These are phyloP conservation scores for Aproaerema taeniolella DNA, from an alignment of 2,888 invertebrate species.

Conservation along the genomic window DNA sequence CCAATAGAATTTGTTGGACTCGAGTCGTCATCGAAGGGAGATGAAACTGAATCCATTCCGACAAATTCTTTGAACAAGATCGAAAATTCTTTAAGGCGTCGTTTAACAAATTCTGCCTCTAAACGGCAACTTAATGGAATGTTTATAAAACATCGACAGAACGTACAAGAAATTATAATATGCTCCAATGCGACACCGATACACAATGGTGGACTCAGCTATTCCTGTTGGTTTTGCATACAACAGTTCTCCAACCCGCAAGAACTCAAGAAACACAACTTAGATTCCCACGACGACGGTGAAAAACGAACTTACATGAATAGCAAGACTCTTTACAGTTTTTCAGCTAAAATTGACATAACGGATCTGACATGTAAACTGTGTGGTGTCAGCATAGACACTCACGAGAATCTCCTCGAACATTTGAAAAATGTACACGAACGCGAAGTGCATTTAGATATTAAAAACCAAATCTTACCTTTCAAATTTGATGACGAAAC, in stretches of 20 bases:
- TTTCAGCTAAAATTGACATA: slow-evolving; percentile 44
- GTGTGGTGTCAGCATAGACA: slow-evolving; percentile 8
- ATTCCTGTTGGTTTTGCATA: slow-evolving; percentile 5
- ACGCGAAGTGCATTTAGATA: slow-evolving; percentile 26
- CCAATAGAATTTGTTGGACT: no score
- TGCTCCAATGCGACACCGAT: slow-evolving; percentile 15
- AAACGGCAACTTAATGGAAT: not conserved
- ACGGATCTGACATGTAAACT: slow-evolving; percentile 22
- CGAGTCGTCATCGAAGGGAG: no score
- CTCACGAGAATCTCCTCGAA: slow-evolving; percentile 9
- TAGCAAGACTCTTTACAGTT: slow-evolving; percentile 28
- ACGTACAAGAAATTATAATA: not conserved
- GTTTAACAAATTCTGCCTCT: no score
- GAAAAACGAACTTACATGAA: not conserved
- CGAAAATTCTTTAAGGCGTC: no score
- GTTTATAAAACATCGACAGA: slow-evolving; percentile 12
- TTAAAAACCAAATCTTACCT: slow-evolving; percentile 37
- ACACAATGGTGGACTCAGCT: slow-evolving; percentile 10
- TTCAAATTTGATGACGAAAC: slow-evolving; percentile 33
- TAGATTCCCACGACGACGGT: not conserved
- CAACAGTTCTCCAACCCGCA: not conserved
- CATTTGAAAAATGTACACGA: slow-evolving; percentile 22
- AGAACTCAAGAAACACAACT: slow-evolving; percentile 3
- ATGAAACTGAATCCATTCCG: no score
- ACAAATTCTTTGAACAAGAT: no score